Evolutionary conservation across 2,797 vertebrate species (phyloP), one percentile per base, ranked within the genome.

Genomic region (Rhinella marina): DNA sequence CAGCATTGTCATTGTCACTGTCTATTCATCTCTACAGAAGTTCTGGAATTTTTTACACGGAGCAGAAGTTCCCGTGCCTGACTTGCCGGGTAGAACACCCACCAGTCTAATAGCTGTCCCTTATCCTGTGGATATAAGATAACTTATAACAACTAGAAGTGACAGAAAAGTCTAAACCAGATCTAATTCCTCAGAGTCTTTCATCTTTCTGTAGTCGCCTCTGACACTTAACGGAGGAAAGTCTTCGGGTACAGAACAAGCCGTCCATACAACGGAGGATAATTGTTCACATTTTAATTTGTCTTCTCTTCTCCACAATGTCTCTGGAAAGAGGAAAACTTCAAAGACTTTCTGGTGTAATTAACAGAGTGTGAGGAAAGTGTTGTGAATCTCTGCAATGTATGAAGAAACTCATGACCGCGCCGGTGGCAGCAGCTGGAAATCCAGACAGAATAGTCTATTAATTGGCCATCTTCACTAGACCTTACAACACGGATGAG

Each of bases 381-480:
- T 48, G 54, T 7, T 61, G 21, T 48, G 70, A 76, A 84, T 32
- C n/a, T 19, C 16, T 41, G 41, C 41, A 50, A 52, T 21, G 59
- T 14, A 13, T 50, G 48, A 50, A 29, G 54, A 62, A 77, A 64
- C 32, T 57, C 32, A 64, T 27, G 83, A 76, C 32, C 48, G 82
- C 82, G 25, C 56, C 16, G 21, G 70, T 12, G 32, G 83, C 7
- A n/a, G 32, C 68, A n/a, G 50, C 66, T 61, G 70, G 54, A 48
- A 48, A 59, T 48, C 7, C 10, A 84, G 29, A 32, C 7, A 59
- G 66, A 41, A 57, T 23, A 73, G 66, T 75, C 82, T 61, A 59
- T 84, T 84, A 84, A 75, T 84, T 84, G 68, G 27, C 68, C 48
- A n/a, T 75, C 68, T 84, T 23, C 57, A 16, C 27, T 12, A 85